Conservation (phyloP, 2,888 invertebrate genomes). For the Drosophila multiciliata region DNA sequence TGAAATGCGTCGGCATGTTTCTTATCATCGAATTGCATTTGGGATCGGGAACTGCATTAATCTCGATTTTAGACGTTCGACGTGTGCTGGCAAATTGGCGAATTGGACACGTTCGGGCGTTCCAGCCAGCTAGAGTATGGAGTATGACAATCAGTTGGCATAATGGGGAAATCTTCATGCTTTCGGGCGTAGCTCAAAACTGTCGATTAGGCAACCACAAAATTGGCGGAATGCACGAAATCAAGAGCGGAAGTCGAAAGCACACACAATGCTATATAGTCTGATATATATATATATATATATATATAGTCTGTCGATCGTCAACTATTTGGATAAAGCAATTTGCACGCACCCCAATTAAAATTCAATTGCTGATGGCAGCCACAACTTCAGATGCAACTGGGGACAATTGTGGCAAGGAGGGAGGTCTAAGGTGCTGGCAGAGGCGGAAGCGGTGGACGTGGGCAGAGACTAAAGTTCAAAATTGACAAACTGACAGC, state of each 20-base stretch:
- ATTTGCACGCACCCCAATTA: conserved; percentile 34
- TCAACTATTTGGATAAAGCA: conserved; percentile 20
- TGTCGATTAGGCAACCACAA: conserved; percentile 17
- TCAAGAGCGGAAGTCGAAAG: conserved; percentile 29
- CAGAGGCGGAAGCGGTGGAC: not conserved
- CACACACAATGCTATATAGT: not conserved
- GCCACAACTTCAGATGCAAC: conserved; percentile 21
- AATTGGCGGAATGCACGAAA: conserved; percentile 16
- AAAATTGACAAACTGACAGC: conserved; percentile 9
- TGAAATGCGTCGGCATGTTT: not conserved
- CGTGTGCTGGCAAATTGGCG: not conserved
- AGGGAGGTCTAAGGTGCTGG: not conserved
- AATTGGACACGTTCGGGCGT: conserved; percentile 41
- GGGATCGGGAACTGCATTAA: conserved; percentile 3
- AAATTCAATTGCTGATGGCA: conserved; percentile 24
- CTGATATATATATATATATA: too few relatives aligned
- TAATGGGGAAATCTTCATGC: conserved; percentile 17
- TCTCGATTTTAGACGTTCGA: not conserved
- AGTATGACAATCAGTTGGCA: conserved; percentile 2
- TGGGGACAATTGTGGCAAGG: not conserved
- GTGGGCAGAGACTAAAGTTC: not conserved
- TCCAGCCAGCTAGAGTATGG: not conserved
- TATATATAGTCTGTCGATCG: not conserved
- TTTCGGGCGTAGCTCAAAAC: conserved; percentile 6
- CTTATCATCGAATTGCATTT: not conserved